Base-by-base conservation (phyloP, 2,888 invertebrate species). In the Acanthoscelides obtectus region DNA sequence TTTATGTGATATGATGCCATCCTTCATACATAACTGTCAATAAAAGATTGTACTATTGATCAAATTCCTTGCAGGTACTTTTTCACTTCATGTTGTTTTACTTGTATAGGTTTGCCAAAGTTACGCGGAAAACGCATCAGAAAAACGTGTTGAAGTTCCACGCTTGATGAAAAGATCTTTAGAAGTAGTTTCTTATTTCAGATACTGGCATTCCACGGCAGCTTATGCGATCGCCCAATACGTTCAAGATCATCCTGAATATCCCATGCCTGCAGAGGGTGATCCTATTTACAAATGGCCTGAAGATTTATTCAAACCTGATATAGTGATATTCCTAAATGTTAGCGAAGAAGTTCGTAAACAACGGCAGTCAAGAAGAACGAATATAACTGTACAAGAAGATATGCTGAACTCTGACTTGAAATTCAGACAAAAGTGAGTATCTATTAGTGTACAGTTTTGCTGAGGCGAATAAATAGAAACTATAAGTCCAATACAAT, bases 171-270 rank as follows among this genome's bases (percentile, higher is more conserved):
- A n/a, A n/a, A n/a, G n/a, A n/a, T n/a, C n/a, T n/a, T n/a, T n/a
- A n/a, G n/a, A n/a, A n/a, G n/a, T n/a, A 63, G 8, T 63, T 63
- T 19, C 63, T 45, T 65, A 81, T 45, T 45, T 45, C 17, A 45
- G 87, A 76, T 87, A 82, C 77, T 87, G 87, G 87, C 86, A 87
- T 79, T 87, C 87, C 19, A 87, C 87, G 12, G 81, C 84, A n/a
- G 85, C 86, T 0, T 86, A 83, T 78, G 85, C 85, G 0, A 75
- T 86, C 63, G 86, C 86, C 0, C 84, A 86, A 78, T 76, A 78
- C 27, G 78, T 84, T 20, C 75, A 81, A 22, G 77, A 82, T 71
- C 71, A 73, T 69, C 77, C 80, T 22, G 74, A 76, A 2, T 75
- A 79, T 69, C 70, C 66, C n/a, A 75, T 86, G 69, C 84, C 84